Evolutionary conservation across 1,140 invertebrate species (phyloP), one percentile per base, ranked within the genome.

Genomic region (Atta colombica): DNA sequence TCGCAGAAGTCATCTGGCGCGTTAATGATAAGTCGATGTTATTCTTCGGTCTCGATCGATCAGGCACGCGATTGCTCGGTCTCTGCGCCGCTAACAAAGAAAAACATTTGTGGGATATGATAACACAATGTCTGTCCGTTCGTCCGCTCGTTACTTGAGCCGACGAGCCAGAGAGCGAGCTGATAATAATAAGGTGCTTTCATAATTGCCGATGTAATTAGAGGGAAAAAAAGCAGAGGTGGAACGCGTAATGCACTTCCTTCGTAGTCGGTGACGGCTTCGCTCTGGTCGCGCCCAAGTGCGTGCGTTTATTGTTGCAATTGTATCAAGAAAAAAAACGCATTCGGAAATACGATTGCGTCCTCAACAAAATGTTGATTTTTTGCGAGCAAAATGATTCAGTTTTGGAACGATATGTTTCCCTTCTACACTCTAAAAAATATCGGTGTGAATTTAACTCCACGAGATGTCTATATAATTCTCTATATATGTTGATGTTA

Each of bases 171-270:
- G 77, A 89, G 61, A 81, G 39, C 77, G 51, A 86, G 28, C 82
- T 82, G 77, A 89, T 89, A 89, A 89, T 89, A 87, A 89, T 86
- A 89, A 69, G 77, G 39, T 86, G 63, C 75, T 89, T 89, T 89
- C 77, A 89, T 89, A 89, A 89, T 89, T 89, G 61, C 84, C 53
- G 88, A 87, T 86, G 87, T 87, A 89, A 89, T 89, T 89, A 89
- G 84, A 87, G 77, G 77, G 58, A 77, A 82, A 86, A 89, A 66
- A 69, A n/a, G 51, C 55, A 28, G 65, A 69, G 85, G 58, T 84
- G 77, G 28, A 31, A 66, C 45, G 77, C 53, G 80, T 66, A 74
- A 69, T 71, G 72, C 82, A 89, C 68, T 88, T 89, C 82, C 88
- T 78, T 55, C 35, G 72, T 35, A 39, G 25, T 49, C 74, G 31